These are phyloP conservation scores for Mamestra brassicae DNA, from an alignment of 2,888 invertebrate species.

Conservation along the genomic window DNA sequence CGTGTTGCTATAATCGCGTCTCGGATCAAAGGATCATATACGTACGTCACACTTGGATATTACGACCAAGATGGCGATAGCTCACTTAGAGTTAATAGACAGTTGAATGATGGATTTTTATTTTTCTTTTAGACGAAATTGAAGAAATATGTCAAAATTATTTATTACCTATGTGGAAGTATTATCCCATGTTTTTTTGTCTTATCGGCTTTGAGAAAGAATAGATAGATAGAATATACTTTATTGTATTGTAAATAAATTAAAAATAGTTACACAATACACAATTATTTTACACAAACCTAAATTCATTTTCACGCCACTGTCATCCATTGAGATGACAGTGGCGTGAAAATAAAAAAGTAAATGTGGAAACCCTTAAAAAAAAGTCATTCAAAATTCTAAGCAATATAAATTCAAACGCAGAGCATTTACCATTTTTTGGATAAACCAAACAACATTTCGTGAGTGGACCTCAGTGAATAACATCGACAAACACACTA, in stretches of 20 bases:
- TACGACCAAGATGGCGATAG: neutral
- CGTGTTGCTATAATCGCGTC: constrained; percentile 11
- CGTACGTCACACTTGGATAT: neutral
- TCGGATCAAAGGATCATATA: constrained; percentile 24
- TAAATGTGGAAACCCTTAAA: too few relatives aligned
- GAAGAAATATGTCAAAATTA: too few relatives aligned
- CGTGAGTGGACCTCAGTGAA: neutral
- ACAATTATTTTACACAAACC: too few relatives aligned
- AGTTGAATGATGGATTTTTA: neutral
- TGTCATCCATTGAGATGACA: too few relatives aligned
- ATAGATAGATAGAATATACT: neutral
- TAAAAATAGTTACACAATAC: too few relatives aligned
- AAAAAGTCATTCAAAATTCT: too few relatives aligned
- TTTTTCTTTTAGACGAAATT: neutral
- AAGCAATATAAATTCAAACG: too few relatives aligned
- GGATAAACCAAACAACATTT: neutral
- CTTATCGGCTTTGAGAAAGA: neutral
- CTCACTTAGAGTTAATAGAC: neutral
- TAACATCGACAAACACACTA: constrained; percentile 4
- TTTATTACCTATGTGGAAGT: neutral
- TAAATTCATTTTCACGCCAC: too few relatives aligned
- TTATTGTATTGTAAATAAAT: too few relatives aligned
- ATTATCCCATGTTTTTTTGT: neutral
- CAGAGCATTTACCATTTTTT: neutral
- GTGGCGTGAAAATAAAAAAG: too few relatives aligned